Conservation (phyloP, 2,797 vertebrate species). For the Clarias pachynema region DNA sequence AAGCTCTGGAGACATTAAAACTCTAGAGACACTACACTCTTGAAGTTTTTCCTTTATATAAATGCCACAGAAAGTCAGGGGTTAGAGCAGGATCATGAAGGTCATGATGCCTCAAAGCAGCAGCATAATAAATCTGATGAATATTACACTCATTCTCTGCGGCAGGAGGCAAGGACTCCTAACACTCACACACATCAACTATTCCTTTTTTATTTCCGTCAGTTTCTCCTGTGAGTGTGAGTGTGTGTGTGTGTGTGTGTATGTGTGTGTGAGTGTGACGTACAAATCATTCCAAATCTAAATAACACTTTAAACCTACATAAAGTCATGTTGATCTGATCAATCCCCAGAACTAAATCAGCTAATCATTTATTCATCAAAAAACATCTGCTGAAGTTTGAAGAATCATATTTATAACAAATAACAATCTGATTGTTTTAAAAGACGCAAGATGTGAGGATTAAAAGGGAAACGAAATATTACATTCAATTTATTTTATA, state of each 20-base stretch:
- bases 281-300: background rate
- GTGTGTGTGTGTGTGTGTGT: background rate
- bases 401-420: background rate
- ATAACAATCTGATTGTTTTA: background rate
- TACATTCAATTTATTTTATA: background rate
- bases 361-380: background rate
- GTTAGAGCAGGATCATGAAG: background rate
- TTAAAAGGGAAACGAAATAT: background rate
- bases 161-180: background rate
- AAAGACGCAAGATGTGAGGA: background rate
- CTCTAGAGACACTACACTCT: background rate
- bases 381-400: background rate
- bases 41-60: background rate
- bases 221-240: background rate
- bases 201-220: background rate
- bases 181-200: background rate
- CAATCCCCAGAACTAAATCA: background rate
- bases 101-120: background rate
- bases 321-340: background rate
- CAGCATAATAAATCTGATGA: conserved; percentile 35
- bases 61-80: background rate
- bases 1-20: background rate
- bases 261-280: background rate
- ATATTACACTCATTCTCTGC: background rate
- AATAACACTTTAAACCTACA: background rate